phyloP scores from a whole-genome alignment of 1,140 invertebrate species.

The Nasonia longicornis region DNA sequence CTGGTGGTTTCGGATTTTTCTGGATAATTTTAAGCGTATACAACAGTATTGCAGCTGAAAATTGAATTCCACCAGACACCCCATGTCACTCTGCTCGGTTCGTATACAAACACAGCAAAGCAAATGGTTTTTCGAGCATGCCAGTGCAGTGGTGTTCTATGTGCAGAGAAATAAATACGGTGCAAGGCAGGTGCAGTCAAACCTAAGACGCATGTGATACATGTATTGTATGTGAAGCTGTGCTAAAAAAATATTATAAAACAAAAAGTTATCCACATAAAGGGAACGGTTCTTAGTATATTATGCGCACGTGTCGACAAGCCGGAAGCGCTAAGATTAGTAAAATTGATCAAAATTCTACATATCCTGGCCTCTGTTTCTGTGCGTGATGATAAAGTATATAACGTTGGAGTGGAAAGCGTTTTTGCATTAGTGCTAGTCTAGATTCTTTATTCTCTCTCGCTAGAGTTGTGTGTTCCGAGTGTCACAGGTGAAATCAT shows the following conservation, averaged over 20 bases:
- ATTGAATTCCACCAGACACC: neutral
- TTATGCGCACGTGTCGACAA: neutral
- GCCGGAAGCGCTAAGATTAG: conserved; percentile 23
- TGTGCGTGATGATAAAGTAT: conserved; percentile 31
- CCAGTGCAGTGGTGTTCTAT: conserved; percentile 54
- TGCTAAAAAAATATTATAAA: neutral
- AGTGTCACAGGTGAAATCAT: neutral
- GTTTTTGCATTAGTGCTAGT: conserved; percentile 37
- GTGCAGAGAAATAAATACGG: conserved; percentile 52
- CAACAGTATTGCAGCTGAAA: neutral
- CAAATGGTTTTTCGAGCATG: conserved; percentile 54
- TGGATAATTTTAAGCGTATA: neutral
- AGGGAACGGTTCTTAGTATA: conserved; percentile 3
- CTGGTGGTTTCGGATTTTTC: neutral
- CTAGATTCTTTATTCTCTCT: conserved; percentile 26
- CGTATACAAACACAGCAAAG: conserved; percentile 56
- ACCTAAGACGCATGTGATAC: conserved; percentile 10
- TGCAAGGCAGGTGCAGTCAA: conserved; percentile 48
- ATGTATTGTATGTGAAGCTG: neutral
- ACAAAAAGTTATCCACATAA: neutral
- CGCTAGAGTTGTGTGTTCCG: neutral
- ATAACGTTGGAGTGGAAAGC: conserved; percentile 41
- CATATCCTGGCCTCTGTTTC: conserved; percentile 13
- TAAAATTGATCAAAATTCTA: neutral
- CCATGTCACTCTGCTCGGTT: conserved; percentile 52